phyloP scores from a whole-genome alignment of 2,113 vertebrate genomes.

The Poeciliopsis retropinna region DNA sequence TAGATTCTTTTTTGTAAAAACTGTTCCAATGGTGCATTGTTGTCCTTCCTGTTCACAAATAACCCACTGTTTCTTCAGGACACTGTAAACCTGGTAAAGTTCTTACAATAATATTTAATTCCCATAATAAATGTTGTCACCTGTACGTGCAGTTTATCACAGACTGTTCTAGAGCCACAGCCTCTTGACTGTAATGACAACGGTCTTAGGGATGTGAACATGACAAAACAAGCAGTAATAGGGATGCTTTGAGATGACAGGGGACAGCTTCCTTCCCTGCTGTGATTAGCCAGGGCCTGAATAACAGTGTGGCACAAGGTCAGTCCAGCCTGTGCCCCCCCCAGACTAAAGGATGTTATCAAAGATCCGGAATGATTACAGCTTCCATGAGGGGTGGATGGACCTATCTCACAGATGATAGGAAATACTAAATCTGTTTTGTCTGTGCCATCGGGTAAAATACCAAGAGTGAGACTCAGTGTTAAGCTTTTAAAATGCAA shows the following conservation, averaged over 20 bases:
- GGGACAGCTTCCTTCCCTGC: conserved; percentile 61
- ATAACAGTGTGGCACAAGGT: conserved; percentile 63
- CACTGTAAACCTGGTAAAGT: too few relatives aligned
- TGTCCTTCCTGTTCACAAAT: neutral
- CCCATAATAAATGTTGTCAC: neutral
- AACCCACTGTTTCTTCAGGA: neutral
- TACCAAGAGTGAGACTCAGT: conserved; percentile 1
- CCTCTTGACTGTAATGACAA: conserved; percentile 61
- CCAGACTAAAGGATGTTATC: conserved; percentile 72
- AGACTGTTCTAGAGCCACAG: conserved; percentile 12
- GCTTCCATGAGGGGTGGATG: conserved; percentile 32
- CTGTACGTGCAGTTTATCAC: neutral
- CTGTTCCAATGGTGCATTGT: neutral
- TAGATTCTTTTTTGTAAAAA: neutral
- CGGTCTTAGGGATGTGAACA: conserved; percentile 33
- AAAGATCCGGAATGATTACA: conserved; percentile 64
- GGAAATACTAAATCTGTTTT: conserved; percentile 44
- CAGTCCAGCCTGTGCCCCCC: conserved; percentile 52
- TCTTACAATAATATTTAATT: neutral
- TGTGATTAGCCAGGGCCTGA: conserved; percentile 68
- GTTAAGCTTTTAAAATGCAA: conserved; percentile 22
- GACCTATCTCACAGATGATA: conserved; percentile 57
- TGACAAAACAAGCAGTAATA: conserved; percentile 68
- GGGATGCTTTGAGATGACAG: conserved; percentile 67
- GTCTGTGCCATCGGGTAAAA: conserved; percentile 5